Evolutionary conservation across 2,797 vertebrate species (phyloP).

Genomic region (Pterois miles): DNA sequence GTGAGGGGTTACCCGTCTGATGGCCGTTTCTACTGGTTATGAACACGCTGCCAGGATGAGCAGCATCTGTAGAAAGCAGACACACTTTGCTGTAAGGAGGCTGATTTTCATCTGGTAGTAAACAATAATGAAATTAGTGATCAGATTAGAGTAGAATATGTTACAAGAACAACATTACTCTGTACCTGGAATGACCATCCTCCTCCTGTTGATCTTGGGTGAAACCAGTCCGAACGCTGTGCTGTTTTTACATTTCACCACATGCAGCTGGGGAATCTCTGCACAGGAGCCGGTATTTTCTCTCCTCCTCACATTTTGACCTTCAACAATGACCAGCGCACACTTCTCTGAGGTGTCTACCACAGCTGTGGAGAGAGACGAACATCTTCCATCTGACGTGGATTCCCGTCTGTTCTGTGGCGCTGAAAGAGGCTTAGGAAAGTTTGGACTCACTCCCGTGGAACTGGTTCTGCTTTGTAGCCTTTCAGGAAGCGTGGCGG

Average conservation of each 20-base stretch:
- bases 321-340: conserved; percentile 74
- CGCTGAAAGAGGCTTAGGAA: background rate
- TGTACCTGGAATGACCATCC: conserved; percentile 56
- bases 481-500: conserved; percentile 22
- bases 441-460: conserved; percentile 4
- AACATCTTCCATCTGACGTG: conserved; percentile 58
- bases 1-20: conserved; percentile 27
- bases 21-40: conserved; percentile 17
- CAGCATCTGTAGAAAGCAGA: conserved; percentile 44
- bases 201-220: conserved; percentile 80
- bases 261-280: conserved; percentile 81
- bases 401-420: conserved; percentile 39
- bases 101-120: background rate
- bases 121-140: background rate
- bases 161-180: too few relatives aligned
- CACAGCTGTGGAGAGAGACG: conserved; percentile 77
- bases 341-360: conserved; percentile 81
- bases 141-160: background rate
- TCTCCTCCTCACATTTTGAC: conserved; percentile 67
- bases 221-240: conserved; percentile 83
- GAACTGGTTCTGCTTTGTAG: conserved; percentile 20
- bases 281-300: conserved; percentile 47
- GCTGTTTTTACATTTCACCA: conserved; percentile 83
- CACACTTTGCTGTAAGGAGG: conserved; percentile 4
- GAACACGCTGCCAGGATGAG: conserved; percentile 24